Evolutionary conservation across 92 coral and sea anemone species (phyloP), one percentile per base, ranked within the genome.

Genomic region (Diadumene lineata): DNA sequence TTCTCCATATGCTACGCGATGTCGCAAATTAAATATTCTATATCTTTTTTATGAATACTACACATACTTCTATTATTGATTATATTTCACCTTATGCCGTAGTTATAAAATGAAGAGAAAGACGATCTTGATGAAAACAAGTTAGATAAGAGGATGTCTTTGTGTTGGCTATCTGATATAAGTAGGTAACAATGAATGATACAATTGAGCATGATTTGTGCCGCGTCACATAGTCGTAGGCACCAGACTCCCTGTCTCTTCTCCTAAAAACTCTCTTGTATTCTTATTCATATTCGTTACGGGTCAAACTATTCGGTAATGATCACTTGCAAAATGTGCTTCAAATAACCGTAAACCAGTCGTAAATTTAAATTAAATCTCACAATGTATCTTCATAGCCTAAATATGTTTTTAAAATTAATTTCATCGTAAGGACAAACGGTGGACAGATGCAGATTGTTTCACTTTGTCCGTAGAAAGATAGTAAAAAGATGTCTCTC

Each of bases 241-340:
- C 31, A 30, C 74, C 33, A 69, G 74, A 69, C 74, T 69, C 28
- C 74, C n/a, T 69, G 74, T 11, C 74, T 69, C 57, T n/a, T 69
- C 60, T 27, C 31, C 57, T 9, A 48, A 21, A 69, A 69, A 43
- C 22, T 50, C 46, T 11, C 15, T 56, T 44, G 0, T 25, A 18
- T 11, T 10, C 43, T 13, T 43, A 26, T 24, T 48, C 33, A 44
- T 69, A 15, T 32, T 2, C 4, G 31, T 69, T 16, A 43, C 44
- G 30, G 31, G 16, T 9, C 15, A 15, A 8, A 24, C 56, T 30
- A 48, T 69, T 69, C 31, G 29, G 29, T 28, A 30, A 69, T n/a
- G n/a, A n/a, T 46, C 34, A 10, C 43, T 27, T 31, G 25, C 57
- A 69, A 25, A 31, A 69, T 69, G 26, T 28, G 25, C 15, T 26